These are phyloP conservation scores for Iselma pallidipennis DNA, from an alignment of 2,888 invertebrate genomes.

Conservation along the genomic window DNA sequence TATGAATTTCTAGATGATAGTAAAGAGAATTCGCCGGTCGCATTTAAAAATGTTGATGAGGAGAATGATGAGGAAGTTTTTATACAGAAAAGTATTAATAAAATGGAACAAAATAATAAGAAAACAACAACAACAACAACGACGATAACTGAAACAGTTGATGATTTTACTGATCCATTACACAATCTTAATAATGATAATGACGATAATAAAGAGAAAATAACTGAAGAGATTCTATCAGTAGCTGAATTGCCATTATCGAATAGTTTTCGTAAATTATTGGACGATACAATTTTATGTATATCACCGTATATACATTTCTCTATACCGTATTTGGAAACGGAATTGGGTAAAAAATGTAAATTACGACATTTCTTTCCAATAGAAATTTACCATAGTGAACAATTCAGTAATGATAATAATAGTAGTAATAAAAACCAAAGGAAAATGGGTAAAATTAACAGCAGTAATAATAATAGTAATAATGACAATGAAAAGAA, in stretches of 20 bases:
- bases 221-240: slow-evolving; percentile 51
- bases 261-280: slow-evolving; percentile 73
- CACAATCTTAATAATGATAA: slow-evolving; percentile 47
- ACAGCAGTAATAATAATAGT: neutral
- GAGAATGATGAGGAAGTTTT: neutral
- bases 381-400: slow-evolving; percentile 72
- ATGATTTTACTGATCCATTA: slow-evolving; percentile 85
- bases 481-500: neutral
- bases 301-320: slow-evolving; percentile 87
- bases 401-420: slow-evolving; percentile 56
- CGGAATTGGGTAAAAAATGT: slow-evolving; percentile 79
- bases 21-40: slow-evolving; percentile 52
- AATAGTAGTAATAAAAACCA: slow-evolving; percentile 31
- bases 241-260: slow-evolving; percentile 65
- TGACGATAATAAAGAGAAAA: neutral
- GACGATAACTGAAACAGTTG: slow-evolving; percentile 62
- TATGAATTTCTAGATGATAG: slow-evolving; percentile 53
- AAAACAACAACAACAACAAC: neutral
- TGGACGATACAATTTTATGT: slow-evolving; percentile 75
- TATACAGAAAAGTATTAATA: neutral
- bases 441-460: slow-evolving; percentile 4
- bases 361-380: slow-evolving; percentile 73
- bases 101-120: slow-evolving; percentile 9
- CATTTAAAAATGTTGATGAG: slow-evolving; percentile 16
- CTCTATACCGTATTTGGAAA: slow-evolving; percentile 85